phyloP scores from a whole-genome alignment of 2,888 invertebrate genomes.

The Phaedon cochleariae region DNA sequence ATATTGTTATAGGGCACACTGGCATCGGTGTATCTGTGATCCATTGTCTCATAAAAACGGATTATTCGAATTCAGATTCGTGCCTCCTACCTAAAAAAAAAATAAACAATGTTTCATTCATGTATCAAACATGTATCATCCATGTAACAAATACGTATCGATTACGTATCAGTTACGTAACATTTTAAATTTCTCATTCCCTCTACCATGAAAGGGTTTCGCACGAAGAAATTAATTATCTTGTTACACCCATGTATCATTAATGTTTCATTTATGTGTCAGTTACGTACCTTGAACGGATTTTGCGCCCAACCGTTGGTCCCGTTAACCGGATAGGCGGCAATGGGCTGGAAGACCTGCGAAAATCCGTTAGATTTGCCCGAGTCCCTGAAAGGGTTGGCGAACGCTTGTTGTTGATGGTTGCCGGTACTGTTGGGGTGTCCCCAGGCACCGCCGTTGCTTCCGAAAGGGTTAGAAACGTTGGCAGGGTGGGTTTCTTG shows the following conservation, averaged over 20 bases:
- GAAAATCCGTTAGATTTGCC: conserved; percentile 49
- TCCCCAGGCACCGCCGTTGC: conserved; percentile 29
- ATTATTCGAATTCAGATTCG: conserved; percentile 65
- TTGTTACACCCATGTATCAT: neutral
- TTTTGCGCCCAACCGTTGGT: conserved; percentile 54
- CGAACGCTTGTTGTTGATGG: conserved; percentile 42
- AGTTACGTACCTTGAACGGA: conserved; percentile 59
- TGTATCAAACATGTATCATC: neutral
- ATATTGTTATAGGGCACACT: conserved; percentile 39
- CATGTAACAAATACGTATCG: too few relatives aligned
- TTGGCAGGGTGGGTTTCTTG: conserved; percentile 44
- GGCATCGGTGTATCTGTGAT: conserved; percentile 29
- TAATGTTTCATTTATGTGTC: too few relatives aligned
- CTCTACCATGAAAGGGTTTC: too few relatives aligned
- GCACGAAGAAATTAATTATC: conserved; percentile 6
- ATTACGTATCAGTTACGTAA: neutral
- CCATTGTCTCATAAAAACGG: conserved; percentile 67
- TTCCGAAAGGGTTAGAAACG: conserved; percentile 49
- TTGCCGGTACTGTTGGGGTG: conserved; percentile 35
- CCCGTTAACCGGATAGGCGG: conserved; percentile 44
- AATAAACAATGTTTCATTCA: conserved; percentile 29
- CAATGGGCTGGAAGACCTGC: conserved; percentile 49
- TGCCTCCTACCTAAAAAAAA: conserved; percentile 58
- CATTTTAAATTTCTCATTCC: too few relatives aligned
- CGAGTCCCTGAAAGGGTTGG: conserved; percentile 56